A percentile compares a stretch with the other conserved stretches of the same genome.
phyloP scores from a whole-genome alignment of 1,140 invertebrate species.

The Mycetomoellerius zeteki region DNA sequence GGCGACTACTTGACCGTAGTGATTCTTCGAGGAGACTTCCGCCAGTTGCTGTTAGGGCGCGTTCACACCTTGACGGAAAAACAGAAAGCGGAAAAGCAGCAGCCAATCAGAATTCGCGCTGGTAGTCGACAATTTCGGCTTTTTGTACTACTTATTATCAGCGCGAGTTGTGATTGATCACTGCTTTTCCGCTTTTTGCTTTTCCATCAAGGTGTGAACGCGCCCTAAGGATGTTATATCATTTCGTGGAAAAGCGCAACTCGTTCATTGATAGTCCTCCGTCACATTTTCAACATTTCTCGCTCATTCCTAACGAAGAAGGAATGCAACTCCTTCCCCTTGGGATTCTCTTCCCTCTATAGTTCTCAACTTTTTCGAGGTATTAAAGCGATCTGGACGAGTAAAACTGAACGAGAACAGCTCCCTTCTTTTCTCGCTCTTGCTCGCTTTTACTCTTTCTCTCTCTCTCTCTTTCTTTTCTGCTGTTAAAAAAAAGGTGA shows the following conservation, averaged over 20 bases:
- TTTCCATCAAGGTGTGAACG: too few species aligned
- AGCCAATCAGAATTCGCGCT: too few species aligned
- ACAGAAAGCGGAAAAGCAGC: too few species aligned
- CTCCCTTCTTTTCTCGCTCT: not conserved
- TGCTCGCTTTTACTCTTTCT: conserved; percentile 6
- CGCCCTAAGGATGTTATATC: too few species aligned
- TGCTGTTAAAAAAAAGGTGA: conserved; percentile 35
- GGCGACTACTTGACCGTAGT: conserved; percentile 4
- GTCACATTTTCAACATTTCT: conserved; percentile 38
- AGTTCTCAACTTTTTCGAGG: conserved; percentile 44
- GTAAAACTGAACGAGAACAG: conserved; percentile 40
- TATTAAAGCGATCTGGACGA: conserved; percentile 45
- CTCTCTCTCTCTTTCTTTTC: conserved; percentile 14
- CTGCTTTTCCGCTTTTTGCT: too few species aligned
- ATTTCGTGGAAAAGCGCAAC: conserved; percentile 16
- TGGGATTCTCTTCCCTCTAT: conserved; percentile 30
- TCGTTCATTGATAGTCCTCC: conserved; percentile 36
- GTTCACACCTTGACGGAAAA: too few species aligned
- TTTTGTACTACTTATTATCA: too few species aligned
- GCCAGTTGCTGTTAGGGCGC: not conserved
- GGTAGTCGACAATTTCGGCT: too few species aligned
- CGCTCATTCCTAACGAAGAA: conserved; percentile 13
- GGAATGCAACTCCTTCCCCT: not conserved
- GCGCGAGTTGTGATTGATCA: too few species aligned
- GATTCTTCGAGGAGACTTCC: not conserved